Conservation (phyloP, 2,113 vertebrate genomes). For the Clinocottus analis region DNA sequence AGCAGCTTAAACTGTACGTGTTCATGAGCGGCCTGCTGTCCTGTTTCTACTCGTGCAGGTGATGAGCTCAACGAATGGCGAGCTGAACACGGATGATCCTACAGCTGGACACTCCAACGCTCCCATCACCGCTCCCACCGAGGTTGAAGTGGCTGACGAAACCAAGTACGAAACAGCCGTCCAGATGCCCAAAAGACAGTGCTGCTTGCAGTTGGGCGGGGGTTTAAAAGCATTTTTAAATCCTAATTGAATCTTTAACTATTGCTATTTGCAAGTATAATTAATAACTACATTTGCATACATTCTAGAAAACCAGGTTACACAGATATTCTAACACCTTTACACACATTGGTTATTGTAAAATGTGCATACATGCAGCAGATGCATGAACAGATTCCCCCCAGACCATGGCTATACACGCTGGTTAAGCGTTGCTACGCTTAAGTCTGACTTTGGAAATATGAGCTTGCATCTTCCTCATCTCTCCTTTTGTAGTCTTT, state of each 20-base stretch:
- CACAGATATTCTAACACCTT: not conserved
- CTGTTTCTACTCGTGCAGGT: conserved; percentile 81
- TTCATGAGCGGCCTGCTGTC: conserved; percentile 34
- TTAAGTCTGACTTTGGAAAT: too few relatives aligned
- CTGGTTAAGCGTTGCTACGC: not conserved
- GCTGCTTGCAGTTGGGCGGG: too few relatives aligned
- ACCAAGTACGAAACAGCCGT: conserved; percentile 88
- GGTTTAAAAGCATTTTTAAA: not conserved
- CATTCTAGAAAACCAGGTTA: too few relatives aligned
- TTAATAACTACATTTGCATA: too few relatives aligned
- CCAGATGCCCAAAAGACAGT: not conserved
- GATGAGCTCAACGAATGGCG: conserved; percentile 97
- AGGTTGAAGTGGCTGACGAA: conserved; percentile 96
- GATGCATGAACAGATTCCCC: not conserved
- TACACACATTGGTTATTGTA: not conserved
- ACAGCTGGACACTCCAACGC: conserved; percentile 97
- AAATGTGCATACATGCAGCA: not conserved
- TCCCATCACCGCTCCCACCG: conserved; percentile 95
- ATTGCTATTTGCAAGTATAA: not conserved
- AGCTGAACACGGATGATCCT: conserved; percentile 96
- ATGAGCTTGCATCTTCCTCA: too few relatives aligned
- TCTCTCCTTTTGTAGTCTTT: not conserved
- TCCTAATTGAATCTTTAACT: too few relatives aligned
- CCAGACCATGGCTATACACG: rapidly evolving
- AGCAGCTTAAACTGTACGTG: not conserved